Evolutionary conservation across 2,797 vertebrate species (phyloP).

Genomic region (Menidia menidia): DNA sequence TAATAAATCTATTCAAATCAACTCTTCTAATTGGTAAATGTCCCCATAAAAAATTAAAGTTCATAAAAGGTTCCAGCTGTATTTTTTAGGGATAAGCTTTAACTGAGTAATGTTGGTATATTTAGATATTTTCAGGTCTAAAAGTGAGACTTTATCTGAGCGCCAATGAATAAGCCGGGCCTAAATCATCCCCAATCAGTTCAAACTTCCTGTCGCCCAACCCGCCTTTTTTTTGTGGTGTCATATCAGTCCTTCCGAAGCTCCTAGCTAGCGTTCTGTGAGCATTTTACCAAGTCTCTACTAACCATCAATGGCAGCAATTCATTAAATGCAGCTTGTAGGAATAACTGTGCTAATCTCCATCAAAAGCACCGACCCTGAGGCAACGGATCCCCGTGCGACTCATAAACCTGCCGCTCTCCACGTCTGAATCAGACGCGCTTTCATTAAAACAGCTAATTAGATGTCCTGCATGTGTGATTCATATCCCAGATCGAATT

Average conservation of each 20-base stretch:
- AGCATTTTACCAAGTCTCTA: not conserved
- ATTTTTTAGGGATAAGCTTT: not conserved
- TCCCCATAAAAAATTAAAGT: no score
- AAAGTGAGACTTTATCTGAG: conserved; percentile 11
- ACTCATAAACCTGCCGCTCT: conserved; percentile 17
- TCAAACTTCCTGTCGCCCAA: conserved; percentile 4
- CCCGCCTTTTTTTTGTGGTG: not conserved
- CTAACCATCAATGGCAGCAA: not conserved
- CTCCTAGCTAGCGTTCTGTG: not conserved
- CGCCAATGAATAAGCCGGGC: conserved; percentile 19
- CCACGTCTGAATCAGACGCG: conserved; percentile 31
- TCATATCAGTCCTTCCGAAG: conserved; percentile 2
- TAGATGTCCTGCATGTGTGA: conserved; percentile 49
- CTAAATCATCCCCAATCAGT: conserved; percentile 22
- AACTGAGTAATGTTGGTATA: not conserved
- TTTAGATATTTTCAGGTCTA: not conserved
- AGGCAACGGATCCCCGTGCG: conserved; percentile 9
- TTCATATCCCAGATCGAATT: conserved; percentile 58
- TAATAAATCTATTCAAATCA: no score
- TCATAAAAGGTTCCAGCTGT: not conserved
- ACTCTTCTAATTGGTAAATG: no score
- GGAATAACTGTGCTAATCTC: conserved; percentile 20
- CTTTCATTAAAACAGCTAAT: conserved; percentile 67
- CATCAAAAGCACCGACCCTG: conserved; percentile 14
- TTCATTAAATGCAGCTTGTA: not conserved